Percentiles rank a stretch among this genome's conserved stretches.
Conservation (phyloP, 2,113 vertebrate genomes). For the Nannospalax galili region DNA sequence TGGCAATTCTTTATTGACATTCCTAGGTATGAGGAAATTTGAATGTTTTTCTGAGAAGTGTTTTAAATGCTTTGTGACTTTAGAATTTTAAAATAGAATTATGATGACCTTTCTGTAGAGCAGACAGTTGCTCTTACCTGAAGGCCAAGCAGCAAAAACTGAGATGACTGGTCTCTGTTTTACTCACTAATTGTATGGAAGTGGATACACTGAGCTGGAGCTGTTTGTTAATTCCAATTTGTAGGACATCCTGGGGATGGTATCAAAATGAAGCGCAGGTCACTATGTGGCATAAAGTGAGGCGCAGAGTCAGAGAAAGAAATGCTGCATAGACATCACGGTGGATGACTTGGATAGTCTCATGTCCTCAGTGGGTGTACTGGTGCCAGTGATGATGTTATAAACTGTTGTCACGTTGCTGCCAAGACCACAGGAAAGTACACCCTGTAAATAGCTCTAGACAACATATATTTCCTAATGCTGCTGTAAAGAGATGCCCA, state of each 20-base stretch:
- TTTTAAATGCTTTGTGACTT: constrained; percentile 74
- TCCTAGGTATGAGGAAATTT: constrained; percentile 48
- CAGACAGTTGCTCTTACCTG: constrained; percentile 44
- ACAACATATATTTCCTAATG: not conserved
- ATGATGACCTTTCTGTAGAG: constrained; percentile 69
- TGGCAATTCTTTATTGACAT: constrained; percentile 72
- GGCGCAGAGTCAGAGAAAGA: not conserved
- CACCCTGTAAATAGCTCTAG: not conserved
- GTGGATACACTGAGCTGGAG: constrained; percentile 12
- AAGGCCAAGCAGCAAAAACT: constrained; percentile 66
- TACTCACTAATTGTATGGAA: constrained; percentile 55
- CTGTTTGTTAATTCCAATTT: constrained; percentile 63
- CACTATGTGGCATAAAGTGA: not conserved
- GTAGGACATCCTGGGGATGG: constrained; percentile 1
- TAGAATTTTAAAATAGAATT: constrained; percentile 75
- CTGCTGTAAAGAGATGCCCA: not conserved
- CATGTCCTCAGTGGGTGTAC: not conserved
- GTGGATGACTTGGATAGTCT: not conserved
- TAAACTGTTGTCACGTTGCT: not conserved
- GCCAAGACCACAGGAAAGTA: not conserved
- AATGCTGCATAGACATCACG: not conserved
- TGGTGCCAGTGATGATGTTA: not conserved
- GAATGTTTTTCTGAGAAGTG: constrained; percentile 55
- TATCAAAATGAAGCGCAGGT: constrained; percentile 43
- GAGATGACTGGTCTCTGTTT: constrained; percentile 44